A percentile compares a stretch with the other conserved stretches of the same genome.
phyloP scores from a whole-genome alignment of 2,113 vertebrate species.

The Nymphicus hollandicus region DNA sequence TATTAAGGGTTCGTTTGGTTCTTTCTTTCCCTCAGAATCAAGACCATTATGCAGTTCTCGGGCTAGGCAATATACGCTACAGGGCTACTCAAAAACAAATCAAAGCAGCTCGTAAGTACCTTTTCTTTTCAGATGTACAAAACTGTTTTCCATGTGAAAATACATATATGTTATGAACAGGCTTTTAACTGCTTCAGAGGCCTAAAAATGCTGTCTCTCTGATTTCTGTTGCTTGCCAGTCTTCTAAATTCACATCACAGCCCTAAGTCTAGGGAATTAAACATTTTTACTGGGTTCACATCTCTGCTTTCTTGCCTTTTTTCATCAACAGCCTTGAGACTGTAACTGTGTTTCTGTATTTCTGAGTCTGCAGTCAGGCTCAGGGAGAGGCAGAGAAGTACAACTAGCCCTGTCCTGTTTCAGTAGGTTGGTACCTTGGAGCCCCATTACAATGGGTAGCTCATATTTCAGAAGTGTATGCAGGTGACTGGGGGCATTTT shows the following conservation, averaged over 20 bases:
- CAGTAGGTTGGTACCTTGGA: not conserved
- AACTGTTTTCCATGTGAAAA: not conserved
- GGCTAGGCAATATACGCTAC: slow-evolving; percentile 87
- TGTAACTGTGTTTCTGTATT: not conserved
- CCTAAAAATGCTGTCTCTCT: not conserved
- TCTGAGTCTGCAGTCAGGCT: not conserved
- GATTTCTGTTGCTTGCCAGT: not conserved
- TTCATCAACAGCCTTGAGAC: not conserved
- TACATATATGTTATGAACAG: not conserved
- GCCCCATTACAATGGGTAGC: not conserved
- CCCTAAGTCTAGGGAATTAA: not conserved
- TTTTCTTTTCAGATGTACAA: not conserved
- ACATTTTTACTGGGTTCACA: not conserved
- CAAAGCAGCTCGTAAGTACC: slow-evolving; percentile 96
- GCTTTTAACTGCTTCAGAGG: not conserved
- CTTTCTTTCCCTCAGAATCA: slow-evolving; percentile 84
- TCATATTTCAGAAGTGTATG: not conserved
- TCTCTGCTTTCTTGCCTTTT: not conserved
- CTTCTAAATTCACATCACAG: not conserved
- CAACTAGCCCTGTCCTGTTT: not conserved
- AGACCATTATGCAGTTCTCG: slow-evolving; percentile 96
- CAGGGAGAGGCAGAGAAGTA: not conserved
- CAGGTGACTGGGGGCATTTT: not conserved
- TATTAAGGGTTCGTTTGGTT: not conserved
- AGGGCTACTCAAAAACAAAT: slow-evolving; percentile 97